phyloP scores from a whole-genome alignment of 2,797 vertebrate species.

The Paedocypris micromegethes region DNA sequence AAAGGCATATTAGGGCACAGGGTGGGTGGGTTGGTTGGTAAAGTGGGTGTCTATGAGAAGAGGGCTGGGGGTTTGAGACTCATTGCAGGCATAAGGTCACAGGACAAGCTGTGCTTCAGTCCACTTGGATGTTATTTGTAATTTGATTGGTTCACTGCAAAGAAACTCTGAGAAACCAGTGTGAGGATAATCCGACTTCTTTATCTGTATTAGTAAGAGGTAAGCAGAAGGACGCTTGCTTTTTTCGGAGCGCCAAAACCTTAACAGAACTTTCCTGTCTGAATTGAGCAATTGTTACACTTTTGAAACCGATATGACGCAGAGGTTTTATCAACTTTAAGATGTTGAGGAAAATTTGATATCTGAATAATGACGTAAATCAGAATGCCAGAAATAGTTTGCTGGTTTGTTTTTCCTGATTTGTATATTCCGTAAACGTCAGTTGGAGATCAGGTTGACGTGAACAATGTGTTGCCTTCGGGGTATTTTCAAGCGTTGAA shows the following conservation, averaged over 20 bases:
- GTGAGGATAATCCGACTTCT: background rate
- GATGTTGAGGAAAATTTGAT: too few species aligned
- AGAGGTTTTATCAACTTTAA: too few species aligned
- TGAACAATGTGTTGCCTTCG: slow-evolving; percentile 31
- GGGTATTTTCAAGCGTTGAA: slow-evolving; percentile 35
- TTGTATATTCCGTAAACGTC: slow-evolving; percentile 24
- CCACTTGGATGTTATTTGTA: slow-evolving; percentile 39
- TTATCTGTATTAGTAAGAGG: slow-evolving; percentile 10
- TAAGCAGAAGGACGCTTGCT: background rate
- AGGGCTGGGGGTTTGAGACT: slow-evolving; percentile 43
- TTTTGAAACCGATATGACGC: too few species aligned
- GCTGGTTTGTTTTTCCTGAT: slow-evolving; percentile 17
- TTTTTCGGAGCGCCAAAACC: too few species aligned
- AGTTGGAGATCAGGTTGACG: slow-evolving; percentile 29
- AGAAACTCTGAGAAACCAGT: slow-evolving; percentile 7
- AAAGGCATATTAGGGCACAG: slow-evolving; percentile 71
- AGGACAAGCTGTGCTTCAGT: slow-evolving; percentile 47
- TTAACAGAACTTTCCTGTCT: too few species aligned
- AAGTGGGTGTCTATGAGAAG: slow-evolving; percentile 54
- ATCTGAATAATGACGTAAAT: too few species aligned
- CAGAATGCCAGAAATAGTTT: slow-evolving; percentile 7
- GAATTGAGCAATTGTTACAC: too few species aligned
- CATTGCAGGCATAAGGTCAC: slow-evolving; percentile 40
- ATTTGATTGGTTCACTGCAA: slow-evolving; percentile 20
- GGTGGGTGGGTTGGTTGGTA: slow-evolving; percentile 43